Evolutionary conservation across 2,113 vertebrate genomes (phyloP).

Genomic region (Rhabdomys dilectus): DNA sequence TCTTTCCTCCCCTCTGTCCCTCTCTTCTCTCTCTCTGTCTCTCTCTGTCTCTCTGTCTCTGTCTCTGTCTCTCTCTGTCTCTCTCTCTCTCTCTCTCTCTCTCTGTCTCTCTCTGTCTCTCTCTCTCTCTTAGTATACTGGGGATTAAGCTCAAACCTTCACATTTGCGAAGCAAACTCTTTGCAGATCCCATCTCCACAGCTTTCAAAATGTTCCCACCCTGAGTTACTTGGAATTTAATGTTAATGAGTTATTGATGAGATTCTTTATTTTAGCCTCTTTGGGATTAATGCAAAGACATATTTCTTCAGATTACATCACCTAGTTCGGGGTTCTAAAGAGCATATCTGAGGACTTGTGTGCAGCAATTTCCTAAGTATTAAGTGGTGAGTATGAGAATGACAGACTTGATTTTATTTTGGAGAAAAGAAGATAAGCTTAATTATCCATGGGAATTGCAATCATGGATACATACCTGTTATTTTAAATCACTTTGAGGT

Average conservation of each 20-base stretch:
- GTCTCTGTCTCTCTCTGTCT: fast-evolving
- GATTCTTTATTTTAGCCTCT: not conserved
- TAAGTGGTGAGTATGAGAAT: not conserved
- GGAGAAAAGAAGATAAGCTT: not conserved
- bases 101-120: fast-evolving
- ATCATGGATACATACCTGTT: not conserved
- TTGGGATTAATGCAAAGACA: not conserved
- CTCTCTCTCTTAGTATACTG: not conserved
- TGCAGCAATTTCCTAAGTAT: not conserved
- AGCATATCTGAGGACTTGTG: not conserved
- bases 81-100: fast-evolving
- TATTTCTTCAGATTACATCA: not conserved
- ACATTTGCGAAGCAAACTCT: not conserved
- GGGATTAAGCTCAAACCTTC: not conserved
- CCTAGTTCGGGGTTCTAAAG: not conserved
- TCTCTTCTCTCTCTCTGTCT: fast-evolving
- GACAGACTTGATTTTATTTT: not conserved
- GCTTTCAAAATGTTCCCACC: too few species aligned
- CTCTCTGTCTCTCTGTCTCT: not conserved
- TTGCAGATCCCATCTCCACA: not conserved
- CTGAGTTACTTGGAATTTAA: too few species aligned
- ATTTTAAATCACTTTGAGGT: not conserved
- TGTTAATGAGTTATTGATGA: not conserved
- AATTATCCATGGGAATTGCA: not conserved
- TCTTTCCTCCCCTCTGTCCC: too few species aligned